Evolutionary conservation across 1,140 invertebrate genomes (phyloP).

Genomic region (Meteorus sp.): DNA sequence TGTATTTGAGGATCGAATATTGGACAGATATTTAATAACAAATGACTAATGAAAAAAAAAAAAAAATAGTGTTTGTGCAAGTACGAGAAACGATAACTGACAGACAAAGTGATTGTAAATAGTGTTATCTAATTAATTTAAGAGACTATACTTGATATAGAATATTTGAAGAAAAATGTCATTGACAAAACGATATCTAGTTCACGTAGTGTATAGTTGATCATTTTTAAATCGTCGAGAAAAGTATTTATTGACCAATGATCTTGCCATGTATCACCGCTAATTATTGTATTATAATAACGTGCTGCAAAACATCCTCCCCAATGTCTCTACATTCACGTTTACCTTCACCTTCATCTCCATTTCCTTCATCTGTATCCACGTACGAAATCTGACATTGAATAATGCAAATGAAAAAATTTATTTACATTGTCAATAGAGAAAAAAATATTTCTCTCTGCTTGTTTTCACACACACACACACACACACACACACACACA

Average conservation of each 20-base stretch:
- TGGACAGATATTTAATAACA: no score
- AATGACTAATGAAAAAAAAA: not conserved
- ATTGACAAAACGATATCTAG: slow-evolving; percentile 30
- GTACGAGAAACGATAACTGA: slow-evolving; percentile 6
- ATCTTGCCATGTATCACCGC: slow-evolving; percentile 46
- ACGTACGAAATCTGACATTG: no score
- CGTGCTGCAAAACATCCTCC: slow-evolving; percentile 24
- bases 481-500: no score
- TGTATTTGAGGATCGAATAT: no score
- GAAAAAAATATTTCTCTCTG: no score
- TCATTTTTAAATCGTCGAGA: slow-evolving; percentile 26
- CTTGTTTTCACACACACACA: no score
- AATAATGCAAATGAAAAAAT: no score
- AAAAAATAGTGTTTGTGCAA: slow-evolving; percentile 13
- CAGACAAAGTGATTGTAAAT: slow-evolving; percentile 40
- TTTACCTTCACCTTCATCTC: no score
- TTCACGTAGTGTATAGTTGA: slow-evolving; percentile 35
- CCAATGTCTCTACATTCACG: slow-evolving; percentile 26
- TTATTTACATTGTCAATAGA: no score
- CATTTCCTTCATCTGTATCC: no score
- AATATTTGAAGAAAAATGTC: slow-evolving; percentile 16
- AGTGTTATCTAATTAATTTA: slow-evolving; percentile 51
- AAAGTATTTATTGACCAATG: slow-evolving; percentile 51
- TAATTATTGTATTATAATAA: slow-evolving; percentile 37
- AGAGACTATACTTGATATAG: slow-evolving; percentile 40